A percentile compares a stretch with the other conserved stretches of the same genome.
These are phyloP conservation scores for Gallinago jamesoni DNA, from an alignment of 2,113 vertebrate species.

Conservation along the genomic window DNA sequence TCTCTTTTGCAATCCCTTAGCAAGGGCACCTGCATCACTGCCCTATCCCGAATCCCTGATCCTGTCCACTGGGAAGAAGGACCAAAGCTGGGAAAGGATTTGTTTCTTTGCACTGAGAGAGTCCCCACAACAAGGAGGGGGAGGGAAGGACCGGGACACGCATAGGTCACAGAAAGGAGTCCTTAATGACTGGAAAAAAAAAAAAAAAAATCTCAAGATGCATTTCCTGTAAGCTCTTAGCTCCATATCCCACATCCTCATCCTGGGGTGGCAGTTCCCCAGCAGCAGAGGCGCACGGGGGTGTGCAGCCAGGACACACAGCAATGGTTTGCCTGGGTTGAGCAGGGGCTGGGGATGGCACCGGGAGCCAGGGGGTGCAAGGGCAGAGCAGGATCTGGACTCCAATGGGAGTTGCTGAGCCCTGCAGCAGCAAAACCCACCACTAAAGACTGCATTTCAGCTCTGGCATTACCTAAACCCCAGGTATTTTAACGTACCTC, in stretches of 20 bases:
- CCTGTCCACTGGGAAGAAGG: neutral
- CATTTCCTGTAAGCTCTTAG: neutral
- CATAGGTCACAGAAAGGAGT: neutral
- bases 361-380: neutral
- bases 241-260: neutral
- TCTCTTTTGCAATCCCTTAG: neutral
- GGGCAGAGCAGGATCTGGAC: neutral
- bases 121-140: neutral
- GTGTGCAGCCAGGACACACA: neutral
- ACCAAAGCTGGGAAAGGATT: neutral
- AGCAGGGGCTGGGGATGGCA: neutral
- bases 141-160: neutral
- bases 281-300: accelerated
- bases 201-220: accelerated
- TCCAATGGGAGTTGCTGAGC: accelerated
- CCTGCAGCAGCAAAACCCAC: neutral
- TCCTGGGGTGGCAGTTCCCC: accelerated
- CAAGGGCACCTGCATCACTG: neutral
- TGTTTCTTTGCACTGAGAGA: neutral
- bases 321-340: accelerated
- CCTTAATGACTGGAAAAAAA: accelerated
- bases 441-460: neutral
- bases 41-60: neutral
- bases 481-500: neutral
- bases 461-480: no score